Evolutionary conservation across 2,113 vertebrate genomes (phyloP).

Genomic region (Myanophis thanlyinensis): DNA sequence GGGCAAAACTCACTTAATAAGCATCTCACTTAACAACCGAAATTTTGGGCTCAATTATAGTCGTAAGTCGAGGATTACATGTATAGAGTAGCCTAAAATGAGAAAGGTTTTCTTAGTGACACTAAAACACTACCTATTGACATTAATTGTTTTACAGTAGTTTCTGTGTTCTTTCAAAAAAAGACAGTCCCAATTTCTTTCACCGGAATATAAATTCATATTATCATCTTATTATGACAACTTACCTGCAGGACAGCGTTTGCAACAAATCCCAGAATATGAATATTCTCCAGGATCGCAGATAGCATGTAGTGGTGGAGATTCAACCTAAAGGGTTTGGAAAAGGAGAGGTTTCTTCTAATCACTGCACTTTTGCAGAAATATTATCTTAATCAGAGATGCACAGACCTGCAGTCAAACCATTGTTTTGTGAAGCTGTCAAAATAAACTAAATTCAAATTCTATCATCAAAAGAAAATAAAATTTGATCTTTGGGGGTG

Average conservation of each 20-base stretch:
- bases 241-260: conserved; percentile 1
- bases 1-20: neutral
- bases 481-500: neutral
- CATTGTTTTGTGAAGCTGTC: neutral
- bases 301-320: neutral
- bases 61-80: neutral
- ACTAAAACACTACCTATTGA: neutral
- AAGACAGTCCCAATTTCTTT: neutral
- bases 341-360: neutral
- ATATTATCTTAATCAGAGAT: neutral
- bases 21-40: neutral
- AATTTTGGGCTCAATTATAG: neutral
- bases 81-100: neutral
- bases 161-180: neutral
- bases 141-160: neutral
- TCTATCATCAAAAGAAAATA: neutral
- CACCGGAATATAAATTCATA: neutral
- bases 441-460: neutral
- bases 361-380: neutral
- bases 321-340: neutral
- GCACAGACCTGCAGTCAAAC: neutral
- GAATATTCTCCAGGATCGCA: neutral
- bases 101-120: neutral
- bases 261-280: neutral
- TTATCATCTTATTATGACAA: neutral